Base-by-base conservation (phyloP, 2,888 invertebrate species). In the Sphecodes monilicornis region DNA sequence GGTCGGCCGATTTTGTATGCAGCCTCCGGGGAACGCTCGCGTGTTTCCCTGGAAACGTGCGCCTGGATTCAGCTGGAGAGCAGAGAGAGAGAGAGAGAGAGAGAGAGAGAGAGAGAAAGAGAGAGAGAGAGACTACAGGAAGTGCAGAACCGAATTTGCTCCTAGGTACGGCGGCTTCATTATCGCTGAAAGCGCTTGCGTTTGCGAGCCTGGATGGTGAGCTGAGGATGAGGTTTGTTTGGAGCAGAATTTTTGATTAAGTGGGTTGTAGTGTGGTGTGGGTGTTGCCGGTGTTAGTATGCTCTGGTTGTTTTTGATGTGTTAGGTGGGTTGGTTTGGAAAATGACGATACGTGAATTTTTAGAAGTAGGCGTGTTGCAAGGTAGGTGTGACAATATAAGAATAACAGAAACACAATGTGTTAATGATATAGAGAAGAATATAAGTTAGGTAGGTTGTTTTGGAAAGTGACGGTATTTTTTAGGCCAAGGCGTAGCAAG, bases 11-110 rank as follows among this genome's bases (percentile, higher is more conserved):
- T 82, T 82, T 76, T 68, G 71, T 57, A 76, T 66, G 54, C 71
- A 66, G 75, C 82, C 82, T 57, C 50, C 71, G 71, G 76, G 70
- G 64, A 46, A 64, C 50, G 60, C 46, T 74, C 80, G 43, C 73
- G 69, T 73, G 69, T 64, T 80, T 71, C 81, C 73, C 46, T 75
- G 80, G 70, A 80, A 82, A 80, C 73, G 36, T 46, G 57, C 22
- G 50, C 39, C 39, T 29, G 57, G 73, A 39, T 57, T 29, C 6
- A 41, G 18, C 50, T 10, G 36, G 6, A 10, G 54, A 54, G 54
- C 41, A 50, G 5, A 54, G n/a, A 54, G 54, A 54, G n/a, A 54
- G 54, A 26, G 13, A 57, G 57, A 57, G 26, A 26, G 57, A 57
- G 57, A 29, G 57, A 5, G 4, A 46, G 46, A 18, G 46, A 18